These are phyloP conservation scores for Ptychodera flava DNA, from an alignment of 35 echinoderm and acorn worm genomes.

Conservation along the genomic window DNA sequence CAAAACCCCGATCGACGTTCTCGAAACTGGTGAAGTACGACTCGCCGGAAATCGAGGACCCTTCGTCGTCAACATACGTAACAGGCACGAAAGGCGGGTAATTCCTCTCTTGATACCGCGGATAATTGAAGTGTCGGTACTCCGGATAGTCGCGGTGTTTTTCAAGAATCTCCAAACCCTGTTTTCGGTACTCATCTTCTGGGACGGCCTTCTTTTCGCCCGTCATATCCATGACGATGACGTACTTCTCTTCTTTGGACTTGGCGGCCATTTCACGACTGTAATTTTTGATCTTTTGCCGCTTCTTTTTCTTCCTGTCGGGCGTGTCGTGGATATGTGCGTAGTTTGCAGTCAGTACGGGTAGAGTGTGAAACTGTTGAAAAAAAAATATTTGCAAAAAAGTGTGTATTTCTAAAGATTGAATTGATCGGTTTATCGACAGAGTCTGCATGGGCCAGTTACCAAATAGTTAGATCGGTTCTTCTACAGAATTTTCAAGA, in stretches of 20 bases:
- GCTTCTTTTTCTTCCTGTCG: neutral
- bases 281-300: neutral
- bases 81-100: neutral
- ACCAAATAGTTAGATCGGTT: too few relatives aligned
- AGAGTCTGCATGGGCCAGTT: too few relatives aligned
- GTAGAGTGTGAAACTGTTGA: neutral
- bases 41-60: neutral
- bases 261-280: neutral
- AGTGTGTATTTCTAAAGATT: too few relatives aligned
- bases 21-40: neutral
- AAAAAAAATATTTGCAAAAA: too few relatives aligned
- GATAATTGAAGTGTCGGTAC: neutral
- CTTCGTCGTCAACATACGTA: neutral
- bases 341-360: neutral
- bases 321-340: neutral
- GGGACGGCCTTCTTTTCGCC: neutral
- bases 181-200: neutral
- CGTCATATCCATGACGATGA: neutral
- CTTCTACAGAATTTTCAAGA: too few relatives aligned
- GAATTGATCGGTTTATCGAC: too few relatives aligned
- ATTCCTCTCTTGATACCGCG: neutral
- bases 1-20: neutral
- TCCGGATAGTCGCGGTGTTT: neutral
- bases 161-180: neutral
- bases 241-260: neutral